phyloP scores from a whole-genome alignment of 2,888 invertebrate genomes.

The Oligia fasciuncula region DNA sequence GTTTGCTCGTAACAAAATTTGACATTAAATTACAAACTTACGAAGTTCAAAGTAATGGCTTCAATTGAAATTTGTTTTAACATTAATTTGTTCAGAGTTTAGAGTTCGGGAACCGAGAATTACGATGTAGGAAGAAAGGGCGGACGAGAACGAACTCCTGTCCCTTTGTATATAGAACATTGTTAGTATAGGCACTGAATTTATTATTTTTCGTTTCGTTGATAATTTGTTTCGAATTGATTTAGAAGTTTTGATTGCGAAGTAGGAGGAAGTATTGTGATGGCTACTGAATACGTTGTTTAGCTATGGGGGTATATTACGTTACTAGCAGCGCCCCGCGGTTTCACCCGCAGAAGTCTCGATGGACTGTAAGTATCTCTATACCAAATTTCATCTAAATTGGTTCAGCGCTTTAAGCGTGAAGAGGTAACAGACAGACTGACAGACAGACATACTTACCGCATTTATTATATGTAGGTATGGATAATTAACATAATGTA shows the following conservation, averaged over 20 bases:
- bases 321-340: neutral
- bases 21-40: constrained; percentile 80
- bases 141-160: constrained; percentile 43
- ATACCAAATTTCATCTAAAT: no score
- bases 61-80: constrained; percentile 80
- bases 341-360: no score
- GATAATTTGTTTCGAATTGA: constrained; percentile 37
- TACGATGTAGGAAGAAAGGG: constrained; percentile 59
- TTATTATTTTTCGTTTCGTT: constrained; percentile 44
- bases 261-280: neutral
- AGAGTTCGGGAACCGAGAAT: constrained; percentile 63
- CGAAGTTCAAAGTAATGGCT: constrained; percentile 73
- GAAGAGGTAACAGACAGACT: no score
- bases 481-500: no score
- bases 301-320: neutral
- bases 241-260: constrained; percentile 24
- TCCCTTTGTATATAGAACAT: constrained; percentile 47
- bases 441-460: no score
- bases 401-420: no score
- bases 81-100: constrained; percentile 75
- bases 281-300: neutral
- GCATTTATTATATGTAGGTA: no score
- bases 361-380: no score
- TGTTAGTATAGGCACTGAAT: constrained; percentile 40
- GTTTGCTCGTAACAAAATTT: constrained; percentile 73